Percentiles rank a stretch among this genome's conserved stretches.
Conservation (phyloP, 2,113 vertebrate genomes). For the Cephalopterus ornatus region DNA sequence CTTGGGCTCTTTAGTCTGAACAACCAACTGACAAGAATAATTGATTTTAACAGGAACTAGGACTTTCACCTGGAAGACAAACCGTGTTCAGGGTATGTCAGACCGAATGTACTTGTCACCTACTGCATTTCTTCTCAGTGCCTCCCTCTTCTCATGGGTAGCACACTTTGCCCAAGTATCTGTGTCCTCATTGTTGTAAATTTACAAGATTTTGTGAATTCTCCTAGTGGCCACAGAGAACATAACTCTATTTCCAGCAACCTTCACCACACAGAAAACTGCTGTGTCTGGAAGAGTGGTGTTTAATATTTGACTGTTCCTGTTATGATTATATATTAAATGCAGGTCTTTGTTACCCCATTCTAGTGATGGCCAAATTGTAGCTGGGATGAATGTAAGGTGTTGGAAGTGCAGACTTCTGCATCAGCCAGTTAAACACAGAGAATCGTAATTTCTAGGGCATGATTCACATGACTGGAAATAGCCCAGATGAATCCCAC, state of each 20-base stretch:
- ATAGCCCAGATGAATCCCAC: background rate
- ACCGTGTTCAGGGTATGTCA: background rate
- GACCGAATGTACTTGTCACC: background rate
- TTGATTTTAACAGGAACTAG: background rate
- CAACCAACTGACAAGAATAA: background rate
- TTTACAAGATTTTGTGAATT: background rate
- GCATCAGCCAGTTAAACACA: background rate
- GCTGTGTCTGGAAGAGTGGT: background rate
- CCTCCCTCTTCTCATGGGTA: background rate
- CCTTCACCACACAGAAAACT: background rate
- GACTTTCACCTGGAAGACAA: background rate
- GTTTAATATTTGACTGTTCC: background rate
- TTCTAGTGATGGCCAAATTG: background rate
- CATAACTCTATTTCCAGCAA: background rate
- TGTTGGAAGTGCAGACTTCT: background rate
- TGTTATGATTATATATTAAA: background rate
- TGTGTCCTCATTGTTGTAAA: background rate
- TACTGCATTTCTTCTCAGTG: background rate
- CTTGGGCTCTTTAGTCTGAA: background rate
- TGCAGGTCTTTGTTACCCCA: background rate
- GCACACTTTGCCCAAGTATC: background rate
- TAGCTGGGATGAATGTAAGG: background rate
- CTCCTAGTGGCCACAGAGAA: background rate
- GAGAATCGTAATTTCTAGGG: background rate
- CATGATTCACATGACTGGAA: constrained; percentile 20